phyloP scores from a whole-genome alignment of 2,888 invertebrate species.

The Cyclophora albipunctata region DNA sequence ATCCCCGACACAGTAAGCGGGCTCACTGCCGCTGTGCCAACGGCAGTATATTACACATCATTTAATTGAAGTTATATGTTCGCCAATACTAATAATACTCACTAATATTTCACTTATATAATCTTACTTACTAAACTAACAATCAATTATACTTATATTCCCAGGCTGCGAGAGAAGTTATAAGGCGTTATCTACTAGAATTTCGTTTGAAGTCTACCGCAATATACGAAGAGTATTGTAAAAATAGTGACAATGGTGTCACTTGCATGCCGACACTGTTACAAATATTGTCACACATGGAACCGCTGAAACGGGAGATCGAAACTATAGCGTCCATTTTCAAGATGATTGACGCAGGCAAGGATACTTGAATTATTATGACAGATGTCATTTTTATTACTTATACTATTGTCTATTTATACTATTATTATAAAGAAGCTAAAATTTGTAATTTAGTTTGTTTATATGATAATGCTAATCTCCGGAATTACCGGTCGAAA shows the following conservation, averaged over 20 bases:
- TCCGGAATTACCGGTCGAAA: background rate
- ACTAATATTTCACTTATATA: background rate
- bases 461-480: background rate
- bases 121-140: background rate
- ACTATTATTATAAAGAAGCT: background rate
- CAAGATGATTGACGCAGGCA: slow-evolving; percentile 63
- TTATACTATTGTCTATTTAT: too few relatives aligned
- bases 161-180: slow-evolving; percentile 78
- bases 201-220: slow-evolving; percentile 71
- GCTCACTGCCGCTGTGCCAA: too few relatives aligned
- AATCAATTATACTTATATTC: slow-evolving; percentile 8
- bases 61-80: too few relatives aligned
- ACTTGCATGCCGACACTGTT: slow-evolving; percentile 59
- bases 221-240: slow-evolving; percentile 49
- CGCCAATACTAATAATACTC: too few relatives aligned
- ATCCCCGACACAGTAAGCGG: too few relatives aligned
- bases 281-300: slow-evolving; percentile 57
- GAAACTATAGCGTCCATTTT: slow-evolving; percentile 72
- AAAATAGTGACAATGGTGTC: slow-evolving; percentile 25
- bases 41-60: too few relatives aligned
- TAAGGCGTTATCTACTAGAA: slow-evolving; percentile 75
- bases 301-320: slow-evolving; percentile 68
- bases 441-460: background rate
- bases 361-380: background rate
- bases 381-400: too few relatives aligned